Evolutionary conservation across 2,888 invertebrate species (phyloP).

Genomic region (Eupelmus urozonus): DNA sequence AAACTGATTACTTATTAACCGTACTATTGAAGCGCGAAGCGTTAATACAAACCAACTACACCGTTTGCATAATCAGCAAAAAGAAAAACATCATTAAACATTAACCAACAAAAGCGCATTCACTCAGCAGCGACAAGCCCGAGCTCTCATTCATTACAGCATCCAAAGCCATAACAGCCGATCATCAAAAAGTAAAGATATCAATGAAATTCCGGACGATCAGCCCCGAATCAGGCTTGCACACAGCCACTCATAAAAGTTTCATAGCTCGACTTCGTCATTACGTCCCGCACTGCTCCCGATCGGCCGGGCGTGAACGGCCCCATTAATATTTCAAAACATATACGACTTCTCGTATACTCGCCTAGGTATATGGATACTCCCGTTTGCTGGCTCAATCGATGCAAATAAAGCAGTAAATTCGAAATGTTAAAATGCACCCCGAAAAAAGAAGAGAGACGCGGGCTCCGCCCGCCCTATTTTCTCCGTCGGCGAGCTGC

Average conservation of each 20-base stretch:
- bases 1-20: too few species aligned
- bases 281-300: background rate
- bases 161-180: too few species aligned
- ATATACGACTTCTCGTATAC: background rate
- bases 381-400: conserved; percentile 23
- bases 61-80: too few species aligned
- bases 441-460: conserved; percentile 12
- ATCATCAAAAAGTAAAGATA: conserved; percentile 20
- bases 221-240: conserved; percentile 11
- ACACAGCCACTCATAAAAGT: conserved; percentile 20
- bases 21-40: too few species aligned
- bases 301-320: conserved; percentile 49
- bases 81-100: too few species aligned
- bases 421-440: conserved; percentile 58
- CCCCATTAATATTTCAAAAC: conserved; percentile 52
- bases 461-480: background rate
- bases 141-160: too few species aligned
- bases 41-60: too few species aligned
- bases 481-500: conserved; percentile 14
- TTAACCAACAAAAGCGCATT: too few species aligned
- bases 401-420: conserved; percentile 59
- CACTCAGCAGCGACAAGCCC: too few species aligned
- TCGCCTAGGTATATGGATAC: too few species aligned
- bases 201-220: conserved; percentile 12
- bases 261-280: conserved; percentile 21